These are phyloP conservation scores for Eidolon dupreanum DNA, from an alignment of 2,797 vertebrate genomes.

Conservation along the genomic window DNA sequence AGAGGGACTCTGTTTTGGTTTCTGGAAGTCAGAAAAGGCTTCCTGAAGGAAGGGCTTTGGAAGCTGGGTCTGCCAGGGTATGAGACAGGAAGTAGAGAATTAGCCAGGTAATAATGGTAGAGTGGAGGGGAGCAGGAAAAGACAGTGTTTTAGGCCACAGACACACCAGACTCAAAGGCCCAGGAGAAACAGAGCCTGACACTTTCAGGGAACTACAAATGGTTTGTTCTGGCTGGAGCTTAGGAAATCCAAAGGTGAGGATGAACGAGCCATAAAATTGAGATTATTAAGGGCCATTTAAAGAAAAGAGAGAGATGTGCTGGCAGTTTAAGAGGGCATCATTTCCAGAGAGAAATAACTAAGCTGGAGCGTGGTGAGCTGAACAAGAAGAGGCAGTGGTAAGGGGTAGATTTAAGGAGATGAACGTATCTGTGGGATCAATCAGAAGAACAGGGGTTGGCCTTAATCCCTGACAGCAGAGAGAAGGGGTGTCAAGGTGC, in stretches of 20 bases:
- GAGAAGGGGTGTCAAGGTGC: background rate
- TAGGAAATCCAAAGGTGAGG: background rate
- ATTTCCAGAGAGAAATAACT: background rate
- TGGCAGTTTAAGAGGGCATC: background rate
- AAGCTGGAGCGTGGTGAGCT: background rate
- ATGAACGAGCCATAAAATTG: background rate
- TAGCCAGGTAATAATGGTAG: background rate
- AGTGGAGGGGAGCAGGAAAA: background rate
- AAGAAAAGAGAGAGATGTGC: background rate
- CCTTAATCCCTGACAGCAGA: background rate
- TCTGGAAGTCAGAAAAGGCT: background rate
- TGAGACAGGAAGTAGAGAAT: background rate
- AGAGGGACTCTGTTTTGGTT: background rate
- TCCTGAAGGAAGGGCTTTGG: background rate
- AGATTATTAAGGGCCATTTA: background rate
- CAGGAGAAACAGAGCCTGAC: background rate
- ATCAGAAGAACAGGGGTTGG: background rate
- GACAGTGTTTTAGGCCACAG: background rate
- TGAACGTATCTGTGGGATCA: rapidly evolving
- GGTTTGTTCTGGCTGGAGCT: background rate
- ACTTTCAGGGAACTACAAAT: background rate
- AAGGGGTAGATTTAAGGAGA: background rate
- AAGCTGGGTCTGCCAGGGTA: background rate
- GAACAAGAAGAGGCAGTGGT: background rate
- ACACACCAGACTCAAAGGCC: background rate